Base-by-base conservation (phyloP, 35 echinoderm and acorn worm species). In the Hemicentrotus pulcherrimus region DNA sequence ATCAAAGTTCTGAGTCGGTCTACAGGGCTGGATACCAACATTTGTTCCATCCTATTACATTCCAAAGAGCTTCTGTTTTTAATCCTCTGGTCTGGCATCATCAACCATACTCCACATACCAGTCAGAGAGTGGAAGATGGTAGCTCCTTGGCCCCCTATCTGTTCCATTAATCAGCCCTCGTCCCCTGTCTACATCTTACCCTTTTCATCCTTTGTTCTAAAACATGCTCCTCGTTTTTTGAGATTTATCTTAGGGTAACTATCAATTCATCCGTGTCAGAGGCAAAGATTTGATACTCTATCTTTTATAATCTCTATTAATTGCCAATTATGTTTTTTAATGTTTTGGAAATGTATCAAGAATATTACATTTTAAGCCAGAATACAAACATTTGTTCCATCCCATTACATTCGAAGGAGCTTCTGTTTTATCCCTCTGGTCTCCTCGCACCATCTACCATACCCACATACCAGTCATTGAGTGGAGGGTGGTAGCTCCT, bases 41-140 rank as follows among this genome's bases (percentile, higher is more conserved):
- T n/a, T 78, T 78, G 65, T 78, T 78, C 65, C 65, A 78, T 78
- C 65, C 65, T 18, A 78, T 78, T 78, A 78, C 65, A 78, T 78
- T 78, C 65, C 65, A 28, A 28, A 78, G 65, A 78, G 65, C 65
- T 78, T 78, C 65, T 78, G 65, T 78, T 78, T 78, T 78, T 78
- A 78, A 22, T 22, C 65, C 65, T 78, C 24, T n/a, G 28, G 65
- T 78, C 65, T 78, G 24, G 22, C 65, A 78, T n/a, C 65, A 78
- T 78, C 65, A 22, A 78, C 65, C 65, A 78, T 78, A 78, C 65
- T 28, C 65, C 65, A 78, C 65, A 78, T 78, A 78, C 65, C 65
- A 78, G 65, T 78, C 22, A n/a, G 18, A 4, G 65, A 78, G 65
- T 78, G 65, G 65, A 78, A 22, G 65, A 78, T 78, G 65, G 65